Evolutionary conservation across 1,140 invertebrate species (phyloP).

Genomic region (Diprion similis): DNA sequence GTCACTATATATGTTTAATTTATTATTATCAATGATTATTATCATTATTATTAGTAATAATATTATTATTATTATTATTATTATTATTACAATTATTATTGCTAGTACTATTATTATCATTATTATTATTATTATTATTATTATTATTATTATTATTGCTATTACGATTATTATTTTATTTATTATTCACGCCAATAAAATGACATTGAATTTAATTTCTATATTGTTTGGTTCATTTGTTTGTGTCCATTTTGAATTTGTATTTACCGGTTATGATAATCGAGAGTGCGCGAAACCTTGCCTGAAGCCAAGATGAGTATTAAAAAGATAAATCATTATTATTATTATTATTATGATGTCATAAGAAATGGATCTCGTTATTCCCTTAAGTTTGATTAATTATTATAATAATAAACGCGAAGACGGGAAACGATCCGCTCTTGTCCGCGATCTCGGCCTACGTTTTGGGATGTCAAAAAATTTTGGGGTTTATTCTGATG

Average conservation of each 20-base stretch:
- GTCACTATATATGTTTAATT: constrained; percentile 60
- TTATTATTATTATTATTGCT: no score
- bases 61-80: neutral
- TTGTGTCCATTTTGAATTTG: no score
- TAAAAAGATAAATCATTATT: no score
- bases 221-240: no score
- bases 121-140: constrained; percentile 48
- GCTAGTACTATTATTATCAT: constrained; percentile 56
- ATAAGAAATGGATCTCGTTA: no score
- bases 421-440: constrained; percentile 21
- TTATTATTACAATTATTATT: constrained; percentile 56
- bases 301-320: no score
- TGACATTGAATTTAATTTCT: constrained; percentile 15
- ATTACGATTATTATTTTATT: constrained; percentile 39
- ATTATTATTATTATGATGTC: no score
- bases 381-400: neutral
- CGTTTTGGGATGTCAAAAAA: constrained; percentile 22
- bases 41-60: constrained; percentile 40
- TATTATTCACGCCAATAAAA: constrained; percentile 61
- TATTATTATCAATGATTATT: constrained; percentile 43
- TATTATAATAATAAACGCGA: neutral
- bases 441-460: constrained; percentile 38
- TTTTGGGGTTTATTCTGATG: constrained; percentile 19
- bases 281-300: no score
- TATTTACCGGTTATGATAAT: no score